Conservation (phyloP, 2,888 invertebrate species). For the Tryphoninae sp. region DNA sequence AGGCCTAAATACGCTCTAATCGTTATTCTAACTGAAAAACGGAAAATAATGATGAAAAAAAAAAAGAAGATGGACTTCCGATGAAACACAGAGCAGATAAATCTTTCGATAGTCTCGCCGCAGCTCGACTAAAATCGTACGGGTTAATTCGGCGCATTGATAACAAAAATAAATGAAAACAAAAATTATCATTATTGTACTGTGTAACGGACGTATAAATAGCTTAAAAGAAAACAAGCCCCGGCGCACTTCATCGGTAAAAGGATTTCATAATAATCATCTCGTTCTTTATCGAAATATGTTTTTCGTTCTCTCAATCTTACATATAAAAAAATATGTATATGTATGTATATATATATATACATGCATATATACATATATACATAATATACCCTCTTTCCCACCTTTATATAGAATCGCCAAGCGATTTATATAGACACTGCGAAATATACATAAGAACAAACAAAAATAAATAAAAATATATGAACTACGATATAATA, state of each 20-base stretch:
- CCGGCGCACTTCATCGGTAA: slow-evolving; percentile 38
- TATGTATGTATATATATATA: no score
- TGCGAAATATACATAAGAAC: slow-evolving; percentile 57
- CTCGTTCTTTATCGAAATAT: slow-evolving; percentile 45
- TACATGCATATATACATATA: slow-evolving; percentile 1
- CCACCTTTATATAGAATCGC: slow-evolving; percentile 63
- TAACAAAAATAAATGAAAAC: slow-evolving; percentile 7
- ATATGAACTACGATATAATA: slow-evolving; percentile 40
- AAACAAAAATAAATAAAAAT: slow-evolving; percentile 18
- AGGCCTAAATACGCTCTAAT: slow-evolving; percentile 79
- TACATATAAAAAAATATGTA: slow-evolving; percentile 32
- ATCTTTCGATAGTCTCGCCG: slow-evolving; percentile 2
- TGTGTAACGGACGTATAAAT: slow-evolving; percentile 31
- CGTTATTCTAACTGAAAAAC: slow-evolving; percentile 64
- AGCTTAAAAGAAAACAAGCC: slow-evolving; percentile 6
- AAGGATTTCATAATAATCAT: slow-evolving; percentile 48
- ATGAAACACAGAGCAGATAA: slow-evolving; percentile 23
- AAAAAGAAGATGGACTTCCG: slow-evolving; percentile 50
- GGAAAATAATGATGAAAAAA: slow-evolving; percentile 36
- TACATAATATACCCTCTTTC: slow-evolving; percentile 47
- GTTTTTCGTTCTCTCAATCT: slow-evolving; percentile 56
- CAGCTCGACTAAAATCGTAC: slow-evolving; percentile 2
- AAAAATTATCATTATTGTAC: slow-evolving; percentile 32
- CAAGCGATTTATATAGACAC: slow-evolving; percentile 60
- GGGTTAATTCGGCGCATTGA: neutral